phyloP scores from a whole-genome alignment of 1,140 invertebrate species.

The Mya arenaria region DNA sequence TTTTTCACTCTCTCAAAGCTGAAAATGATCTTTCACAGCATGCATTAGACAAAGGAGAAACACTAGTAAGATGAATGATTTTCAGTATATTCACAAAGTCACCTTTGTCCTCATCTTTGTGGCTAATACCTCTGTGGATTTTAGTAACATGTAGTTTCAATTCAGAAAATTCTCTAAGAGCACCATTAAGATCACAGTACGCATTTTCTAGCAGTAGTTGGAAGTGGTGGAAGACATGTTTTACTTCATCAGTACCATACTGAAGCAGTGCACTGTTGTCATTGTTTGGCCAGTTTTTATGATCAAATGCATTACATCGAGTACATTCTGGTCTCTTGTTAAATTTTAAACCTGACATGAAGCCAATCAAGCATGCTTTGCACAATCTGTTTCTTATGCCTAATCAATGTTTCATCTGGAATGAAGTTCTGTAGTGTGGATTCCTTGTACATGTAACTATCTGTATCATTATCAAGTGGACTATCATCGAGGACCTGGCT shows the following conservation, averaged over 20 bases:
- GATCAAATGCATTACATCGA: background rate
- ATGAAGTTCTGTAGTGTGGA: no score
- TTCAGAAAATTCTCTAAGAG: background rate
- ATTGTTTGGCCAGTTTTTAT: conserved; percentile 17
- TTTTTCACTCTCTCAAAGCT: conserved; percentile 19
- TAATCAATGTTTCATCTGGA: no score
- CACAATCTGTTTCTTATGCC: background rate
- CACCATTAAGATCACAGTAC: conserved; percentile 5
- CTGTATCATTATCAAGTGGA: no score
- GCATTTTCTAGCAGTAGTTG: background rate
- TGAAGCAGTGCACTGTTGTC: conserved; percentile 9
- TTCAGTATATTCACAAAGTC: conserved; percentile 9
- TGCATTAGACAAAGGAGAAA: background rate
- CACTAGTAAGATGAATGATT: conserved; percentile 11
- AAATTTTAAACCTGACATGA: background rate
- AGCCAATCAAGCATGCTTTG: background rate
- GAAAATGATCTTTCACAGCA: conserved; percentile 9
- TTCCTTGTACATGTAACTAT: no score
- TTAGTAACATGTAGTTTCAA: conserved; percentile 13
- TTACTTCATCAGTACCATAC: conserved; percentile 10
- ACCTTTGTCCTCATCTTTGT: background rate
- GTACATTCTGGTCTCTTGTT: background rate
- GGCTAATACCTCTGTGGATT: conserved; percentile 7
- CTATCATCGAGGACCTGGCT: no score
- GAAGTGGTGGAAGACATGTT: background rate